Conservation (phyloP, 2,888 invertebrate species). For the Cerceris ruficornis region DNA sequence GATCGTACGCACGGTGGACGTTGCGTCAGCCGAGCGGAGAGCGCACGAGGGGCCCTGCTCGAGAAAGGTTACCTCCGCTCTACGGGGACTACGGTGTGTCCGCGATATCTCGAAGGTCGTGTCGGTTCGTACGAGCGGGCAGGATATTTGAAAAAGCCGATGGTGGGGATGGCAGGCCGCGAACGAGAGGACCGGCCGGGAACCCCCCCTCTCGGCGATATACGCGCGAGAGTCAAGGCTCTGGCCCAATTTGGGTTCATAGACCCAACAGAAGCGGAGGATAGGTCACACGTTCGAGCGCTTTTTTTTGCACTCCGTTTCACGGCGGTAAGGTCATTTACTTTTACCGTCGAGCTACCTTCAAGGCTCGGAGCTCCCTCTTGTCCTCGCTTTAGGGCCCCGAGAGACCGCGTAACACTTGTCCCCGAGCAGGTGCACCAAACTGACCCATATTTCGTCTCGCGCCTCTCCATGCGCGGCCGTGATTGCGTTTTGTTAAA, state of each 20-base stretch:
- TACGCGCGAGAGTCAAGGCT: conserved; percentile 72
- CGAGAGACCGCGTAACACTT: conserved; percentile 3
- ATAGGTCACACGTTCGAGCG: conserved; percentile 64
- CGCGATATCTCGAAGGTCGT: conserved; percentile 50
- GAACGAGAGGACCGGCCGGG: conserved; percentile 22
- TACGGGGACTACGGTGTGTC: conserved; percentile 11
- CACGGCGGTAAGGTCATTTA: conserved; percentile 77
- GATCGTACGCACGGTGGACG: conserved; percentile 37
- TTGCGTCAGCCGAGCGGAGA: conserved; percentile 55
- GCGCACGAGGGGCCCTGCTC: conserved; percentile 50
- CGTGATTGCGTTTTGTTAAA: conserved; percentile 8
- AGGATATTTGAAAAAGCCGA: conserved; percentile 49
- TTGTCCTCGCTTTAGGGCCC: conserved; percentile 39
- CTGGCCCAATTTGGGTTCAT: conserved; percentile 77
- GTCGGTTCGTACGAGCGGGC: conserved; percentile 46
- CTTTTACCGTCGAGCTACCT: conserved; percentile 73
- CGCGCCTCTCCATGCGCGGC: conserved; percentile 1
- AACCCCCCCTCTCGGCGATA: conserved; percentile 36
- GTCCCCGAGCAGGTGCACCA: conserved; percentile 35
- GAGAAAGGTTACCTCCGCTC: conserved; percentile 53
- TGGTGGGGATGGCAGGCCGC: conserved; percentile 18
- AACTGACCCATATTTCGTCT: conserved; percentile 32
- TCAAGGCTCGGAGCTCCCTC: conserved; percentile 67
- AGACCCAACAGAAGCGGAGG: conserved; percentile 68
- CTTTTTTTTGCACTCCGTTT: conserved; percentile 25